Percentiles rank a stretch among this genome's conserved stretches.
Conservation (phyloP, 2,888 invertebrate species). For the Aporophyla lueneburgensis region DNA sequence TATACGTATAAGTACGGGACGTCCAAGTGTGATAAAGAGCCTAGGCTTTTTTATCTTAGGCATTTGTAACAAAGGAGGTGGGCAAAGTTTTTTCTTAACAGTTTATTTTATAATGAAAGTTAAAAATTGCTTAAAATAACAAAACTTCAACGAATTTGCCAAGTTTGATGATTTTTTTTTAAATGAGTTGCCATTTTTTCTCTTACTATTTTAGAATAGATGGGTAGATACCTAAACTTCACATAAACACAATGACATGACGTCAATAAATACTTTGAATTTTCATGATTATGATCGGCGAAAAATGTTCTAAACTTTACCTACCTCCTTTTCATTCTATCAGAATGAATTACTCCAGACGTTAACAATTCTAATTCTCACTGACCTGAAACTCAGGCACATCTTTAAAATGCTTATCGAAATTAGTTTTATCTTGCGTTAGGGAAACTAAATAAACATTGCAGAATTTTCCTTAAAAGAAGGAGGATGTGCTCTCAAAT, state of each 20-base stretch:
- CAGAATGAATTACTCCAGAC: slow-evolving; percentile 35
- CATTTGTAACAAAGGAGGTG: slow-evolving; percentile 22
- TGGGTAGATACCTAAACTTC: too few species aligned
- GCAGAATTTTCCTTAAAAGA: neutral
- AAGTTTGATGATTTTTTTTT: too few species aligned
- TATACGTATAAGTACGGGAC: neutral
- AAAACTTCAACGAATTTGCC: too few species aligned
- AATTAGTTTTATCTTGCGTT: slow-evolving; percentile 43
- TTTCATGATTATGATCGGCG: too few species aligned
- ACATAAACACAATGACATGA: too few species aligned
- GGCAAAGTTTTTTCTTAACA: too few species aligned
- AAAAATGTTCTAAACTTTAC: too few species aligned
- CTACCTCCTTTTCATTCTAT: slow-evolving; percentile 52
- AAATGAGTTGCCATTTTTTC: too few species aligned
- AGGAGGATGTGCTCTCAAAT: neutral
- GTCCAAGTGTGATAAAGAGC: neutral
- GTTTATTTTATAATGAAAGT: too few species aligned
- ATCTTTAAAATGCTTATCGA: slow-evolving; percentile 43
- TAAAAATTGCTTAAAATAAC: too few species aligned
- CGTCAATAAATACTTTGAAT: too few species aligned
- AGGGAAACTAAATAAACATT: slow-evolving; percentile 36
- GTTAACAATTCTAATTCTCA: slow-evolving; percentile 55
- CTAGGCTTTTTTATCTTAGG: neutral
- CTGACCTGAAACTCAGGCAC: slow-evolving; percentile 43
- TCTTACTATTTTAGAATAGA: too few species aligned